Base-by-base conservation (phyloP, 2,113 vertebrate species). In the Rhodinocichla rosea region DNA sequence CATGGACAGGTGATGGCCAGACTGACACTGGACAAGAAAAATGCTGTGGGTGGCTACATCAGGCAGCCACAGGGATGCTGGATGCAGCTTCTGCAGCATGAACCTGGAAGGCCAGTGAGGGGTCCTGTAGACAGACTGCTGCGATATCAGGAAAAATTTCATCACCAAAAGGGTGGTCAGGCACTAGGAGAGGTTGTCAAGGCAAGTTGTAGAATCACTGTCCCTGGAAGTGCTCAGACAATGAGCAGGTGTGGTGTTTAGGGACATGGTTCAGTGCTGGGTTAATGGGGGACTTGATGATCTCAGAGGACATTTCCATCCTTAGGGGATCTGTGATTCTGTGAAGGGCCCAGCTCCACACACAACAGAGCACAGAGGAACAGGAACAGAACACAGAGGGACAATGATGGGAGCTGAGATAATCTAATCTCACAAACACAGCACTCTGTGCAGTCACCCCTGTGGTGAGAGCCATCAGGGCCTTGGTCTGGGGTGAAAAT, bases 1-100 rank as follows among this genome's bases (percentile, higher is more conserved):
- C 2, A 1, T 2, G 23, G 71, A 52, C 63, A 56, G 37, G 44
- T 55, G 65, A 62, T 32, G 65, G 47, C 10, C 67, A 73, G 17
- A 55, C 30, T 57, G 77, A 71, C 22, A 52, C 42, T 8, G 39
- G 11, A 27, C 53, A 67, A 69, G 35, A 71, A 59, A 45, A 75
- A 56, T 32, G 13, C 17, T 57, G 7, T 1, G 3, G 22, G 13
- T 2, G 3, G 24, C 21, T 39, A 70, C 47, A 73, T 0, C 0
- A 0, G n/a, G 71, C n/a, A 76, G 39, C n/a, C 39, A 70, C 42
- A 68, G 40, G 28, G 67, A 88, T 62, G 35, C 37, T 9, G 30
- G 24, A 21, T 47, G 26, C 8, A 73, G 19, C 23, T 81, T 63
- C 55, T 33, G 68, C 23, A 60, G 45, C 7, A 1, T 2, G 1